Evolutionary conservation across 1,140 invertebrate genomes (phyloP).

Genomic region (Colletes gigas): DNA sequence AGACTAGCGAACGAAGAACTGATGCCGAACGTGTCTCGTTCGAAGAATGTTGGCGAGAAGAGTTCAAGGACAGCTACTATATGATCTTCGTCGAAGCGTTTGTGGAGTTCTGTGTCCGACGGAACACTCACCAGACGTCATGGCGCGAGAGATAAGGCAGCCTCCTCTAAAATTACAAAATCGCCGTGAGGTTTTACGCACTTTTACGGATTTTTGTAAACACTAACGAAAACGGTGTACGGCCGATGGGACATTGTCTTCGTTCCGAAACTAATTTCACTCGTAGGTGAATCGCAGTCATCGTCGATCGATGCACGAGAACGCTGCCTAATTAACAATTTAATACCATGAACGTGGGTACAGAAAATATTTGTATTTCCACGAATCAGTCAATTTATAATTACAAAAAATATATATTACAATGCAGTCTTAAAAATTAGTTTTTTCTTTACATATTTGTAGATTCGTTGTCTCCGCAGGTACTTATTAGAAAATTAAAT

Average conservation of each 20-base stretch:
- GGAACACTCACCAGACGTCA: constrained; percentile 43
- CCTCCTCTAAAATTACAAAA: constrained; percentile 16
- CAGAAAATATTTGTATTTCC: too few relatives aligned
- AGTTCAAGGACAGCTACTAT: constrained; percentile 7
- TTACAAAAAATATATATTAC: too few relatives aligned
- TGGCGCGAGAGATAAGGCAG: constrained; percentile 22
- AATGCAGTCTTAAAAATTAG: neutral
- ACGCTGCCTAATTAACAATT: neutral
- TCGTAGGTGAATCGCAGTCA: neutral
- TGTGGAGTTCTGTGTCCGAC: neutral
- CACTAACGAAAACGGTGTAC: neutral
- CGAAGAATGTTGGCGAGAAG: neutral
- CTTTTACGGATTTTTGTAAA: constrained; percentile 9
- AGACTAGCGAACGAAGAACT: neutral
- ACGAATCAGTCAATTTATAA: too few relatives aligned
- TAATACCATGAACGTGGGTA: neutral
- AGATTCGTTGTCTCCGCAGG: neutral
- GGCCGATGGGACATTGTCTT: constrained; percentile 43
- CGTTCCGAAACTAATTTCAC: constrained; percentile 14
- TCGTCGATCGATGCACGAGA: neutral
- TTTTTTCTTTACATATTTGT: neutral
- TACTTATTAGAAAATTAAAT: neutral
- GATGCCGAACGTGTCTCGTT: neutral
- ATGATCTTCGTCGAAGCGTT: neutral
- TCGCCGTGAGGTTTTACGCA: neutral